Evolutionary conservation across 2,888 invertebrate species (phyloP), one percentile per base, ranked within the genome.

Genomic region (Thymelicus lineola): DNA sequence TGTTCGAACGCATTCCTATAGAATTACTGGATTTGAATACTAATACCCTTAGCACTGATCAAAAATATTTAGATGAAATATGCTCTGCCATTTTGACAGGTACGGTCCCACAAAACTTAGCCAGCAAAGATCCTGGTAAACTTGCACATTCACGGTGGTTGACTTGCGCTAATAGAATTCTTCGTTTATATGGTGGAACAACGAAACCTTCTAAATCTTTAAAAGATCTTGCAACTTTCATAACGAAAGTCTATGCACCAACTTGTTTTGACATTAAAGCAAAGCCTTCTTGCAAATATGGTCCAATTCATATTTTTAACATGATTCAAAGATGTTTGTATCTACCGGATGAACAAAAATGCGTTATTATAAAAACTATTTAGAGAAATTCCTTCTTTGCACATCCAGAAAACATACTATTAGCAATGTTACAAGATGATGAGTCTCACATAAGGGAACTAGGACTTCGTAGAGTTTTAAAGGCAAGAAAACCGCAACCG

Each of bases 401-500:
- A 46, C 46, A 46, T 10, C 46, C 46, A 46, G 46, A n/a, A 46
- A 46, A 46, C 9, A 5, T 46, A 46, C 9, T 46, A n/a, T 10
- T 46, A 3, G 46, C 46, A 7, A 46, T 46, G 46, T 46, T 46
- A 46, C 46, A 46, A 46, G 46, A 46, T 46, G 46, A 46, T 46
- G 9, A 7, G 5, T 3, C 5, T 7, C n/a, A 46, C 5, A 10
- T 46, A 46, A 5, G 46, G 9, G 7, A 46, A 10, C 46, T 46
- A 10, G 46, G 6, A 7, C 46, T 46, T 46, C 46, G n/a, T 5
- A 46, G 46, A 46, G 76, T 80, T 61, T 63, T 78, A 58, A 77
- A 77, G 69, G 74, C 76, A 78, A 78, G 46, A 46, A 73, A 65
- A 59, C n/a, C n/a, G n/a, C n/a, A n/a, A n/a, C n/a, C n/a, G n/a